phyloP scores from a whole-genome alignment of 2,113 vertebrate genomes.

The Pelobates fuscus region DNA sequence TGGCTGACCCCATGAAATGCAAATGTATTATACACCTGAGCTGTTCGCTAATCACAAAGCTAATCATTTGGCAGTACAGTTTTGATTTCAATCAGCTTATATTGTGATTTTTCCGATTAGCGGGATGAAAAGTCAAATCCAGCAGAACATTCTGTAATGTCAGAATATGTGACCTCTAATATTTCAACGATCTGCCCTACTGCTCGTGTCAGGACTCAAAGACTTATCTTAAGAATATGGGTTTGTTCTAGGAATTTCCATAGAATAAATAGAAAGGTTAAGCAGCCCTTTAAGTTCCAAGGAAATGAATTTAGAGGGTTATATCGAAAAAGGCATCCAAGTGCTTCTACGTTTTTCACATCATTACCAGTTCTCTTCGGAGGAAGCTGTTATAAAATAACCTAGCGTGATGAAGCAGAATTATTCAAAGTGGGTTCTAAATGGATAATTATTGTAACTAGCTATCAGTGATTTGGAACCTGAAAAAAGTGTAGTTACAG shows the following conservation, averaged over 20 bases:
- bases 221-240: neutral
- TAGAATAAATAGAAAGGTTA: constrained; percentile 30
- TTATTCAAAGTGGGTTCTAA: constrained; percentile 27
- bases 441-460: constrained; percentile 47
- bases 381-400: constrained; percentile 42
- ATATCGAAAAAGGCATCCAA: constrained; percentile 46
- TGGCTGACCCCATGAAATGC: constrained; percentile 43
- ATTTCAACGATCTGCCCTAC: constrained; percentile 28
- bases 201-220: constrained; percentile 15
- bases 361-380: constrained; percentile 32
- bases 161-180: constrained; percentile 42
- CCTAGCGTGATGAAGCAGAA: constrained; percentile 30
- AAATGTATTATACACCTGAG: constrained; percentile 51
- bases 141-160: constrained; percentile 34
- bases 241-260: constrained; percentile 14
- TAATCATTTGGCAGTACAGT: constrained; percentile 47
- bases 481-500: constrained; percentile 4
- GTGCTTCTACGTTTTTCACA: constrained; percentile 34
- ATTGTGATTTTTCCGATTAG: constrained; percentile 44
- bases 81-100: constrained; percentile 47
- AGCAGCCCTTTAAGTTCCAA: constrained; percentile 46
- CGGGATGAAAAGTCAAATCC: constrained; percentile 32
- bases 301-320: constrained; percentile 44
- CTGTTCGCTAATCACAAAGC: constrained; percentile 47
- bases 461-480: constrained; percentile 32